Evolutionary conservation across 2,797 vertebrate genomes (phyloP), one percentile per base, ranked within the genome.

Genomic region (Parauchenoglanis punctatus): DNA sequence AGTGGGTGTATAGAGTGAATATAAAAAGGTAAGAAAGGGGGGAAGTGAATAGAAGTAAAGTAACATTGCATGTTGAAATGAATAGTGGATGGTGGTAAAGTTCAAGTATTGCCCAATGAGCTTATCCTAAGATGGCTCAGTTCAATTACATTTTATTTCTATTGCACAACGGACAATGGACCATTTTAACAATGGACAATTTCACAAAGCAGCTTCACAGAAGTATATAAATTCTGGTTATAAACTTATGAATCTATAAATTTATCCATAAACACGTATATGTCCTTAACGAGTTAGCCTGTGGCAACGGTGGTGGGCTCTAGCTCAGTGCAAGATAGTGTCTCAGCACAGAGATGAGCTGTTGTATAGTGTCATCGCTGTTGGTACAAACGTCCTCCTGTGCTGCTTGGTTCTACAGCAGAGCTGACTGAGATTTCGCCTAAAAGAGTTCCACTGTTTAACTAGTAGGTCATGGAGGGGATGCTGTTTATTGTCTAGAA

Each of bases 291-390:
- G 40, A 40, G 40, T 40, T 40, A 40, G 40, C 40, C 40, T 40
- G 40, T 40, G 40, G 40, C 40, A 40, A 40, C 3, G 40, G 40
- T 40, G 3, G 3, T 40, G 40, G 40, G 40, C 49, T 49, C 73
- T 28, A 23, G 6, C 23, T 75, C 72, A 49, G 4, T 54, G 75
- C 75, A 56, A 28, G 52, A 77, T 20, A 31, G 75, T 56, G 49
- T 56, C 44, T 18, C 4, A 12, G 52, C 75, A 77, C 75, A 77
- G n/a, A 56, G 75, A 77, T 77, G n/a, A 31, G 49, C 75, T 76
- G 12, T 75, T 6, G 44, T 52, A 75, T 4, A 52, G 46, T 75
- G 72, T 75, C 44, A 75, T 25, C 40, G 10, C 23, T 17, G 49
- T 77, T 77, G 25, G 46, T 56, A 77, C 75, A 28, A 77, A 77